These are phyloP conservation scores for Synanthedon formicaeformis DNA, from an alignment of 2,888 invertebrate genomes.

Conservation along the genomic window DNA sequence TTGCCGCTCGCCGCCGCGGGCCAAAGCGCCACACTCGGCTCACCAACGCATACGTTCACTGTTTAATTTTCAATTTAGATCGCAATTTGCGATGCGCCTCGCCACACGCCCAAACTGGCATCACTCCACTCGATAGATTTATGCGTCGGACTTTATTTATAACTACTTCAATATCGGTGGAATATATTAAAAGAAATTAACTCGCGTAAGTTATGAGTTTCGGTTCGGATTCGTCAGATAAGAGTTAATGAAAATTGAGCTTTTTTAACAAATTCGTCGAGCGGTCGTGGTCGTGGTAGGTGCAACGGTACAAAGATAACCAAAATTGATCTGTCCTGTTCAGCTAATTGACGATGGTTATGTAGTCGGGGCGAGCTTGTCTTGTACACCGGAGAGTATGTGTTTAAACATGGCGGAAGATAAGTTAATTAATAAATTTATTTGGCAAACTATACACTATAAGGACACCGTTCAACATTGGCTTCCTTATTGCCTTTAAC, in stretches of 20 bases:
- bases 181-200: slow-evolving; percentile 66
- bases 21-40: slow-evolving; percentile 3
- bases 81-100: slow-evolving; percentile 67
- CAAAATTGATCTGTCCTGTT: slow-evolving; percentile 44
- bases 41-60: slow-evolving; percentile 28
- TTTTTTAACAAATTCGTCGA: slow-evolving; percentile 56
- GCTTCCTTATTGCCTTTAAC: background rate
- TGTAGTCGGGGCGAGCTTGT: background rate
- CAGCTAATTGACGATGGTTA: slow-evolving; percentile 20
- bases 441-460: background rate
- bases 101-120: slow-evolving; percentile 61
- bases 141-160: slow-evolving; percentile 32
- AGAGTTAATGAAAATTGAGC: slow-evolving; percentile 58
- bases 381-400: background rate
- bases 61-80: slow-evolving; percentile 73
- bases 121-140: slow-evolving; percentile 62
- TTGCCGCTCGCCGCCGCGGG: slow-evolving; percentile 12
- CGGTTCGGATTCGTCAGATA: slow-evolving; percentile 39
- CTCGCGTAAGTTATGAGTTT: slow-evolving; percentile 51
- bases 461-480: background rate
- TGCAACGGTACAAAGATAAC: slow-evolving; percentile 27
- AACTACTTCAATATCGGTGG: slow-evolving; percentile 28
- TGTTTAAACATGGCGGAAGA: background rate
- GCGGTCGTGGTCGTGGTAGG: slow-evolving; percentile 19
- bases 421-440: background rate